A percentile compares a stretch with the other conserved stretches of the same genome.
Evolutionary conservation across 2,797 vertebrate species (phyloP).

Genomic region (Anguilla anguilla): DNA sequence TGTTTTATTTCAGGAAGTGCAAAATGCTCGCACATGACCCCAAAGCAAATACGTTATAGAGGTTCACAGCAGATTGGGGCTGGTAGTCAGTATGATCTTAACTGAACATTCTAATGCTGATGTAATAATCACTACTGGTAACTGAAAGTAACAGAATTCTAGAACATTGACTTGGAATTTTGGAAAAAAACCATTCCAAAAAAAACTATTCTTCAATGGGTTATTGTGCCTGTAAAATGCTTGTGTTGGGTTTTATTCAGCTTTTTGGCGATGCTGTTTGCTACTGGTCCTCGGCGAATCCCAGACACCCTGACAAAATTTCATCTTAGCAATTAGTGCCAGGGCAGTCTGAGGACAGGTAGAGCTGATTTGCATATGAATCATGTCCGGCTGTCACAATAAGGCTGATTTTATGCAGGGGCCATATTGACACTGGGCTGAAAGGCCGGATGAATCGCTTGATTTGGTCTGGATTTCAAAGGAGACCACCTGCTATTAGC

Average conservation of each 20-base stretch:
- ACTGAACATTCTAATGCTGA: not conserved
- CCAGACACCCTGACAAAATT: not conserved
- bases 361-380: slow-evolving; percentile 3
- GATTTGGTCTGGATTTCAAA: slow-evolving; percentile 14
- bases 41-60: not conserved
- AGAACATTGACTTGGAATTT: too few species aligned
- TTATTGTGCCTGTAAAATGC: not conserved
- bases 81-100: not conserved
- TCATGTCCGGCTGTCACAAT: not conserved
- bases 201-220: not conserved
- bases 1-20: not conserved
- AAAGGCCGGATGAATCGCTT: slow-evolving; percentile 5
- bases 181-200: too few species aligned
- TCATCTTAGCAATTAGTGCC: not conserved
- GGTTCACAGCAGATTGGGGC: not conserved
- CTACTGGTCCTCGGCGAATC: not conserved
- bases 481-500: slow-evolving; percentile 5
- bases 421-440: not conserved
- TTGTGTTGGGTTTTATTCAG: not conserved
- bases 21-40: not conserved
- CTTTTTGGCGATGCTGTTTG: not conserved
- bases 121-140: too few species aligned
- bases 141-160: too few species aligned
- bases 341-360: slow-evolving; percentile 5
- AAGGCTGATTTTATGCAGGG: slow-evolving; percentile 5